Evolutionary conservation across 2,888 invertebrate species (phyloP), one percentile per base, ranked within the genome.

Genomic region (Alsophila aescularia): DNA sequence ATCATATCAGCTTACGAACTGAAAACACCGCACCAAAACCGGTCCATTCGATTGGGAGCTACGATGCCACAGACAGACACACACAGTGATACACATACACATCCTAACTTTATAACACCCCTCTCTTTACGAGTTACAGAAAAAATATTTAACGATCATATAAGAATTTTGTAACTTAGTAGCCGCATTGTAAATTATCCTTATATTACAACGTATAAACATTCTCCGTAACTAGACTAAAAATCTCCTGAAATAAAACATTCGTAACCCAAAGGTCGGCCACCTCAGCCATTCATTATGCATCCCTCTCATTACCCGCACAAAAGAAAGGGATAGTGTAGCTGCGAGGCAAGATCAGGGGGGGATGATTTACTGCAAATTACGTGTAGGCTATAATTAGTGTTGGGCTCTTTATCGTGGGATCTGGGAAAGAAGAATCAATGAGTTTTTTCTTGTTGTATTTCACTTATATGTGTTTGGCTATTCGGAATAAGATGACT

Each of bases 321-420:
- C 45, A 56, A 60, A 54, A 52, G 63, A 60, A 50, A 39, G 56
- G 53, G 60, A 53, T 31, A 35, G 42, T 8, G 15, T 16, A 37
- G 51, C 43, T 24, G 49, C 39, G 50, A 42, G 39, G 35, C 43
- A 34, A 39, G 52, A 55, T 52, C 49, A 47, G 34, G 24, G 49
- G 39, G 52, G 49, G 39, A 51, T 63, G 60, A 58, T 58, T 60
- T 60, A 58, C 56, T 63, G 56, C 45, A 58, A 63, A 60, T 60
- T 60, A 54, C 52, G 51, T 45, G 42, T 53, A 52, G 50, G 29
- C 50, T 39, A 47, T 56, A 52, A 56, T 56, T 56, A 56, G 47
- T 44, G 50, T n/a, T 31, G 54, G 39, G 45, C 34, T 41, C 18
- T 41, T 55, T 55, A 50, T 50, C 45, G 41, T 8, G 10, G 21